Percentiles rank a stretch among this genome's conserved stretches.
These are phyloP conservation scores for Tenthredo notha DNA, from an alignment of 2,888 invertebrate species.

Conservation along the genomic window DNA sequence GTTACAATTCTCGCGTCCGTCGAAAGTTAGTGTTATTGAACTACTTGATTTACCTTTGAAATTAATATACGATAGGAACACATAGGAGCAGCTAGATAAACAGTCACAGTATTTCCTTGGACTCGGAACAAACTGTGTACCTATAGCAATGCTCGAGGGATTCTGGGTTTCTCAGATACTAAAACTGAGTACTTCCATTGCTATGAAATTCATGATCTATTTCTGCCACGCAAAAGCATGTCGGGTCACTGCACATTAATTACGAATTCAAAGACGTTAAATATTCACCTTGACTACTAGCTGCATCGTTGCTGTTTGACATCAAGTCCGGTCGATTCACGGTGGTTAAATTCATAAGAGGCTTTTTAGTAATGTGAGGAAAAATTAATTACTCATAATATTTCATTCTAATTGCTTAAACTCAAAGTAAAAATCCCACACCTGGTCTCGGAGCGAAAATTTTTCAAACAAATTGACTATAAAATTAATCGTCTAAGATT, in stretches of 20 bases:
- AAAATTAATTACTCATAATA: slow-evolving; percentile 6
- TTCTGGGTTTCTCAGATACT: background rate
- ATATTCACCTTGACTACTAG: slow-evolving; percentile 18
- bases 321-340: slow-evolving; percentile 1
- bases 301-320: background rate
- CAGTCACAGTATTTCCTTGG: background rate
- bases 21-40: background rate
- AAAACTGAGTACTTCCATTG: background rate
- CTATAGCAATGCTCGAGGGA: background rate
- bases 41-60: slow-evolving; percentile 4
- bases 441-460: background rate
- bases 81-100: background rate
- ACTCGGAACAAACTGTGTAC: slow-evolving; percentile 14
- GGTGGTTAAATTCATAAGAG: background rate
- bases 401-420: background rate
- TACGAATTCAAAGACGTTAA: slow-evolving; percentile 5
- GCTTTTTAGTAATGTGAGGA: background rate
- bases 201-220: slow-evolving; percentile 13
- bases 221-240: slow-evolving; percentile 5
- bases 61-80: background rate
- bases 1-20: background rate
- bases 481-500: background rate
- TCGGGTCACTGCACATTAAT: slow-evolving; percentile 42
- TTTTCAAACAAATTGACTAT: background rate
- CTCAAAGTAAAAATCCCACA: background rate